Conservation (phyloP, 2,888 invertebrate genomes). For the Scrobipalpa costella region DNA sequence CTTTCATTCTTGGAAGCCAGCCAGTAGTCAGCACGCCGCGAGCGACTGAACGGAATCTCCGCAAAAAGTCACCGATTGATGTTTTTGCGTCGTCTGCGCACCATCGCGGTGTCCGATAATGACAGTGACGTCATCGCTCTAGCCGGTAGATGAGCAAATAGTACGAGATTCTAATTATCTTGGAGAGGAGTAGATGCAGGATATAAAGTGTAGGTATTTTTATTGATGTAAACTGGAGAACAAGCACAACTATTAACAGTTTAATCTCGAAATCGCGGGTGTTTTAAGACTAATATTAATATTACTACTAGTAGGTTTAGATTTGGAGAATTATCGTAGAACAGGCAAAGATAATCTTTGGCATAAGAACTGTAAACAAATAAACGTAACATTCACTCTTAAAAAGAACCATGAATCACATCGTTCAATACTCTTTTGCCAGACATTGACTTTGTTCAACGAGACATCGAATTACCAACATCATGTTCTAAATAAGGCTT, state of each 20-base stretch:
- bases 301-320: too few species aligned
- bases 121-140: conserved; percentile 17
- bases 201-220: too few species aligned
- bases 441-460: background rate
- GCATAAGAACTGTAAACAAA: too few species aligned
- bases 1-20: background rate
- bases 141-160: conserved; percentile 10
- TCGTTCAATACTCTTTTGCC: background rate
- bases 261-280: too few species aligned
- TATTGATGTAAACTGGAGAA: too few species aligned
- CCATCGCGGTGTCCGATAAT: conserved; percentile 1
- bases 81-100: conserved; percentile 20
- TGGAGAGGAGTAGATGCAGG: background rate
- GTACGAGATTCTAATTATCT: conserved; percentile 4
- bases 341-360: too few species aligned
- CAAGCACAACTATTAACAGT: too few species aligned
- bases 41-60: background rate
- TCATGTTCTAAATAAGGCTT: background rate
- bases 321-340: too few species aligned
- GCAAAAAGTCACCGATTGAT: conserved; percentile 18
- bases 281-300: too few species aligned
- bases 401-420: too few species aligned
- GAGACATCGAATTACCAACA: conserved; percentile 9
- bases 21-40: background rate
- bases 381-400: too few species aligned